Evolutionary conservation across 2,797 vertebrate genomes (phyloP), one percentile per base, ranked within the genome.

Genomic region (Lophius americanus): DNA sequence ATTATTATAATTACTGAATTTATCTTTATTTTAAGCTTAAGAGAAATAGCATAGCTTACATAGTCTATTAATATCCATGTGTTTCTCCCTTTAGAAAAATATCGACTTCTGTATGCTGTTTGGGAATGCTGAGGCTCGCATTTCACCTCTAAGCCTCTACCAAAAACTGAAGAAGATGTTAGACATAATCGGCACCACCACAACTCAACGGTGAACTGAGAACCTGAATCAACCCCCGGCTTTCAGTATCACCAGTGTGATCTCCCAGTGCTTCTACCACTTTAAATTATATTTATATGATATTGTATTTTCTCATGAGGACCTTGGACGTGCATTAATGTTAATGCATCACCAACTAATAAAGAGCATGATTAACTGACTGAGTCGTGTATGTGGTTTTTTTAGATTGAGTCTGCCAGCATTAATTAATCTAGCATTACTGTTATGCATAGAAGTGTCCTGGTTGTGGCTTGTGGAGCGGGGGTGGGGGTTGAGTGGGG

Each of bases 141-240:
- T 63, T 6, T 66, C 82, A 37, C 62, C 60, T 8, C 8, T 2
- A 7, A 0, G 0, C 0, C 6, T 87, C 8, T 0, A 3, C 0
- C 0, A 3, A 1, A 3, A 61, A 8, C 62, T 87, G 57, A 23
- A 23, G 0, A 6, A 0, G 0, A 0, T 0, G 0, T 62, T 13
- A 0, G 48, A 3, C 9, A 38, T 38, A 7, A 42, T 3, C 5
- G 8, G 41, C 3, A 2, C 0, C 12, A n/a, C 3, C 4, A 7
- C 3, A 13, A 35, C 6, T 13, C 10, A 12, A 0, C 0, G 1
- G 4, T 33, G 35, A 51, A 42, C 14, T 38, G 38, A 23, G 0
- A 10, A 51, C 10, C 3, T 8, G 1, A 13, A 54, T 54, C n/a
- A 10, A 14, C 36, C 2, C 5, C 7, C 14, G 2, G 6, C 3